Base-by-base conservation (phyloP, 2,888 invertebrate species). In the Eustalomyia histrio region DNA sequence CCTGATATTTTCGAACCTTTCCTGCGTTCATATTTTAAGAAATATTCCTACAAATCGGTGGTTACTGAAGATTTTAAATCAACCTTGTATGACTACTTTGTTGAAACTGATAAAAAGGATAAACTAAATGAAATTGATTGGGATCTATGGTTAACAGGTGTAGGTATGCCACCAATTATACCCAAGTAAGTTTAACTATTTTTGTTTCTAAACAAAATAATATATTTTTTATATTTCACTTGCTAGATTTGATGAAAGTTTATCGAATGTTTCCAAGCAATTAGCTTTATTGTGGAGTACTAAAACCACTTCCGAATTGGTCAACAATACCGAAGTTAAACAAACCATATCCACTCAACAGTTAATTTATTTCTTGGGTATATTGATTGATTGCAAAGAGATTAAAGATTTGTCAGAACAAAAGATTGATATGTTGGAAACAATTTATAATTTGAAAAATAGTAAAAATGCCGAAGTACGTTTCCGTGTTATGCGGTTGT, bases 161-260 rank as follows among this genome's bases (percentile, higher is more conserved):
- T 95, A 58, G 99, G 98, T 68, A 96, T 98, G 96, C 98, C 98
- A 0, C 95, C 95, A 0, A 91, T 95, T 17, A 95, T 96, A 87
- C 97, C 97, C 7, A 91, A 93, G 93, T 97, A 92, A 91, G 92
- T 90, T 7, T 47, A 47, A 47, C 4, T 12, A 16, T 4, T 12
- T 60, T 64, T 69, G 2, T 1, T 43, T 53, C 9, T 21, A 21
- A 33, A 60, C 21, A 7, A 47, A 47, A 47, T 47, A 39, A 39
- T 4, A 39, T 4, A 9, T 39, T 39, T 39, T n/a, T n/a, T n/a
- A n/a, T n/a, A 3, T 39, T 39, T 3, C 14, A 0, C 29, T 39
- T 39, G 8, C 61, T 39, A 94, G 94, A 35, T 95, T 94, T 87
- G 95, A 97, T 89, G 92, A 92, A 55, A 92, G 93, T 2, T 91